phyloP scores from a whole-genome alignment of 2,888 invertebrate genomes.

The Dynastes grantii region DNA sequence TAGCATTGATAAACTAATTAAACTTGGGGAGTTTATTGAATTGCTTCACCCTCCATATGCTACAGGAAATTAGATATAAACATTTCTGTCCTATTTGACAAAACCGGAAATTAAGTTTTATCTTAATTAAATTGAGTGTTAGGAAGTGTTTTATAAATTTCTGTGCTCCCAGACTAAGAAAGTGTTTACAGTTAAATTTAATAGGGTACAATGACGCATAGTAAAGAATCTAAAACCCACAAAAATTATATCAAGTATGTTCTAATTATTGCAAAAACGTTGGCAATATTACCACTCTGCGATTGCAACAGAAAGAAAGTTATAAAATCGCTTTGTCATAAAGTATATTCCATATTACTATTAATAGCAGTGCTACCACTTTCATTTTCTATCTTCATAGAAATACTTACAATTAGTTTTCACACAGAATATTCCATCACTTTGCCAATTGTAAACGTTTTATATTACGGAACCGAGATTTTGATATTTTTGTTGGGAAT shows the following conservation, averaged over 20 bases:
- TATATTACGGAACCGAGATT: not conserved
- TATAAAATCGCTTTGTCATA: not conserved
- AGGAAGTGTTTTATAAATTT: no score
- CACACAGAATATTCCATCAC: not conserved
- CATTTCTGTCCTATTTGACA: no score
- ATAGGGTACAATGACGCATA: not conserved
- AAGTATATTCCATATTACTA: not conserved
- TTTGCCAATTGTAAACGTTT: not conserved
- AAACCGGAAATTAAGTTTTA: no score
- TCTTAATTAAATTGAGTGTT: no score
- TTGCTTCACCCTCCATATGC: no score
- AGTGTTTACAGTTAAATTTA: no score
- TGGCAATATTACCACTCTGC: not conserved
- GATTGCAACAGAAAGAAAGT: not conserved
- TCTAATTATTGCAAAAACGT: not conserved
- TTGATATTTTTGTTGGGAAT: not conserved
- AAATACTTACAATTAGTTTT: not conserved
- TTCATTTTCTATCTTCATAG: not conserved
- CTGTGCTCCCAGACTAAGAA: no score
- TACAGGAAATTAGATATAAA: no score
- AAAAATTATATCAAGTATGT: slow-evolving; percentile 14
- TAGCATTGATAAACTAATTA: no score
- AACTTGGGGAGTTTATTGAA: no score
- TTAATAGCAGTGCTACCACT: not conserved
- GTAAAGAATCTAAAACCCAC: not conserved